phyloP scores from a whole-genome alignment of 2,113 vertebrate species.

The Pteruthius melanotis region DNA sequence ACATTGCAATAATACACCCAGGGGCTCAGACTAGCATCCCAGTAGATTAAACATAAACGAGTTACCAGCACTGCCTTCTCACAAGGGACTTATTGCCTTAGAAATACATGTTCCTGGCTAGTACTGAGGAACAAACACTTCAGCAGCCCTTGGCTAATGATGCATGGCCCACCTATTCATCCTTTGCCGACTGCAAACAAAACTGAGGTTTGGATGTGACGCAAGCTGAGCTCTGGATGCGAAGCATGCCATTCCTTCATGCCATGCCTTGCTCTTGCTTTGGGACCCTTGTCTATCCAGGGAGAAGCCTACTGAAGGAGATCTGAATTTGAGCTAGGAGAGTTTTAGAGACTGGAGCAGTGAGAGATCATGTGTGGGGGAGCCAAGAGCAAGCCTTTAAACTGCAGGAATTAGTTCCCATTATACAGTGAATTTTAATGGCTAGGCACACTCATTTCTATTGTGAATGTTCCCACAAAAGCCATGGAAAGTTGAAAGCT shows the following conservation, averaged over 20 bases:
- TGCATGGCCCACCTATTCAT: background rate
- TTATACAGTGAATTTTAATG: background rate
- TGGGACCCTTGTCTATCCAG: background rate
- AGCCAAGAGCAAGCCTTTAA: background rate
- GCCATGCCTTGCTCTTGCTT: background rate
- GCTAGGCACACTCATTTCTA: background rate
- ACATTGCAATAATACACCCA: background rate
- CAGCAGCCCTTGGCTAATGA: background rate
- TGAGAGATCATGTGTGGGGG: background rate
- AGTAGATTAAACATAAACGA: background rate
- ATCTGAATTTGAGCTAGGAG: background rate
- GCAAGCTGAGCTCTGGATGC: background rate
- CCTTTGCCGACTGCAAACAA: background rate
- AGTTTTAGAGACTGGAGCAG: background rate
- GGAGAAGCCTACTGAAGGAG: background rate
- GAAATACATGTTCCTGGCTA: background rate
- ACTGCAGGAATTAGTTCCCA: background rate
- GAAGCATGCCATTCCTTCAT: background rate
- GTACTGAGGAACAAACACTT: background rate
- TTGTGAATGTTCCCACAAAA: background rate
- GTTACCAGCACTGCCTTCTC: background rate
- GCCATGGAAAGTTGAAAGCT: background rate
- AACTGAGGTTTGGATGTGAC: background rate
- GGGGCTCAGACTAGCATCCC: background rate
- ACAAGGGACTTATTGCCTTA: background rate